Evolutionary conservation across 2,113 vertebrate genomes (phyloP).

Genomic region (Zosterops japonicus): DNA sequence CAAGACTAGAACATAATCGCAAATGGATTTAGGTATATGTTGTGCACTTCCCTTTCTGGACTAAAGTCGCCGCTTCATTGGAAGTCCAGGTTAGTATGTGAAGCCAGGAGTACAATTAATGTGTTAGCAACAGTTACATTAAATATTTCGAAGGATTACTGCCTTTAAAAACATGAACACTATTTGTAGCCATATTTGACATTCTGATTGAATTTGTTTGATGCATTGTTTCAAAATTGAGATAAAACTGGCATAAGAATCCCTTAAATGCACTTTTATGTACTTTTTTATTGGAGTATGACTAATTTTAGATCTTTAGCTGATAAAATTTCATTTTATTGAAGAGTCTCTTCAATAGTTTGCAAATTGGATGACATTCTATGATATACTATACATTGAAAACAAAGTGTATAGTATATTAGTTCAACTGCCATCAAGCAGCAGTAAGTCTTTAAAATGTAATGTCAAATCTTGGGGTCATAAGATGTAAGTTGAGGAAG

Average conservation of each 20-base stretch:
- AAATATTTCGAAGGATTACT: slow-evolving; percentile 71
- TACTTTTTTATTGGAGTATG: slow-evolving; percentile 77
- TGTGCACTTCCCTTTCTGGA: slow-evolving; percentile 73
- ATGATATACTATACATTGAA: slow-evolving; percentile 4
- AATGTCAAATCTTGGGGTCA: slow-evolving; percentile 39
- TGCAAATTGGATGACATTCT: slow-evolving; percentile 47
- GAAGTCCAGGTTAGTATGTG: slow-evolving; percentile 74
- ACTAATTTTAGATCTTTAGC: slow-evolving; percentile 73
- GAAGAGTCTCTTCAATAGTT: slow-evolving; percentile 60
- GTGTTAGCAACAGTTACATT: slow-evolving; percentile 72
- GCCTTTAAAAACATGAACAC: slow-evolving; percentile 67
- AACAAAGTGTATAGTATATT: slow-evolving; percentile 29
- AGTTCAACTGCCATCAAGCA: slow-evolving; percentile 52
- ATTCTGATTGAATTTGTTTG: slow-evolving; percentile 69
- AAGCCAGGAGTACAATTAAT: slow-evolving; percentile 71
- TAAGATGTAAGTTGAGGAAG: slow-evolving; percentile 17
- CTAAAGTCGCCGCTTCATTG: slow-evolving; percentile 63
- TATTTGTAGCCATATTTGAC: slow-evolving; percentile 70
- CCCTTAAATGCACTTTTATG: slow-evolving; percentile 79
- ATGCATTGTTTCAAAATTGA: slow-evolving; percentile 72
- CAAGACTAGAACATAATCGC: slow-evolving; percentile 63
- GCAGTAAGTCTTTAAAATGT: slow-evolving; percentile 48
- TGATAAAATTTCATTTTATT: slow-evolving; percentile 66
- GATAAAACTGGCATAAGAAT: slow-evolving; percentile 73
- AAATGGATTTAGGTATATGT: slow-evolving; percentile 65